Evolutionary conservation across 92 coral and sea anemone species (phyloP).

Genomic region (Desmophyllum pertusum): DNA sequence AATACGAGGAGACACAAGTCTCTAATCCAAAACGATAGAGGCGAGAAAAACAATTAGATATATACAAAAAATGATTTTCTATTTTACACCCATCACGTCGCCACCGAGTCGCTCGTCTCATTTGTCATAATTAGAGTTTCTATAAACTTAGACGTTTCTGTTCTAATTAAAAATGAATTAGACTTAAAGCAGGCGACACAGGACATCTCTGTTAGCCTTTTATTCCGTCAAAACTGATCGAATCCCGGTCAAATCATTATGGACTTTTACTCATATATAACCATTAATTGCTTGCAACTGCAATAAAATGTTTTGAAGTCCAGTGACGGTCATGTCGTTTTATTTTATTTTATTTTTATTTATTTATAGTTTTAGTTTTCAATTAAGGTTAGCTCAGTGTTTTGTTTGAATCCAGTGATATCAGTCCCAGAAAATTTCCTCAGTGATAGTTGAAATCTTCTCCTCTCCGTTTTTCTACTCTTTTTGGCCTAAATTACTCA

Average conservation of each 20-base stretch:
- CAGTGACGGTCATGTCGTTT: neutral
- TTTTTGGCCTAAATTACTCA: neutral
- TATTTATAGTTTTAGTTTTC: neutral
- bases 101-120: conserved; percentile 49
- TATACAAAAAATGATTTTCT: conserved; percentile 14
- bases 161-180: conserved; percentile 47
- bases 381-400: neutral
- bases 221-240: neutral
- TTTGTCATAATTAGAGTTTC: conserved; percentile 42
- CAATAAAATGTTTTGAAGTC: neutral
- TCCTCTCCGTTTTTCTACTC: neutral
- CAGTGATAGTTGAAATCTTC: neutral
- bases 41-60: conserved; percentile 25
- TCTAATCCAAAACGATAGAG: conserved; percentile 6
- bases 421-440: neutral
- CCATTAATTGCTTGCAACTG: neutral
- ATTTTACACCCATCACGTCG: conserved; percentile 39
- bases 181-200: conserved; percentile 13
- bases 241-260: neutral
- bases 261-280: neutral
- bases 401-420: conserved; percentile 4
- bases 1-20: neutral
- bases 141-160: conserved; percentile 28
- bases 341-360: neutral
- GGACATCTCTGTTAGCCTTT: conserved; percentile 13